Conservation (phyloP, 2,797 vertebrate species). For the Macropodus opercularis region DNA sequence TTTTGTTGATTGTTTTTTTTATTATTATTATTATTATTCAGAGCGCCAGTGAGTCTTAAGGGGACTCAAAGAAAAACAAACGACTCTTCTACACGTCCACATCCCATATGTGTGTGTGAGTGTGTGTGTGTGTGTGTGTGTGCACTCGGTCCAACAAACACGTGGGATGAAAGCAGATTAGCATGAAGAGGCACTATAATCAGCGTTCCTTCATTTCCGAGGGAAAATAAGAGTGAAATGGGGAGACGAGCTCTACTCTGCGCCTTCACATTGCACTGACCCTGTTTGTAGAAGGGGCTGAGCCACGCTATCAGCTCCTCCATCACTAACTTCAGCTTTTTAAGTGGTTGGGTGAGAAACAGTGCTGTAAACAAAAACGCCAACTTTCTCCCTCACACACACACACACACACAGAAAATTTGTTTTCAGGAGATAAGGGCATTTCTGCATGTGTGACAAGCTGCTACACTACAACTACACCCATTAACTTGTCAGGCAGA, state of each 20-base stretch:
- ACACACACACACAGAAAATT: not conserved
- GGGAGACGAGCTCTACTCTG: constrained; percentile 4
- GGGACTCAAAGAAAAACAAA: constrained; percentile 53
- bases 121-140: not conserved
- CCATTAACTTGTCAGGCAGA: constrained; percentile 34
- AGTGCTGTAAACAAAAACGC: constrained; percentile 27
- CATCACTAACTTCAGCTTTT: constrained; percentile 34
- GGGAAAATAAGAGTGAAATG: constrained; percentile 24
- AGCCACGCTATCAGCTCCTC: constrained; percentile 26
- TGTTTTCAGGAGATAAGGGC: constrained; percentile 19
- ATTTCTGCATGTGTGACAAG: constrained; percentile 35
- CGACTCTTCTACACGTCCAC: constrained; percentile 2
- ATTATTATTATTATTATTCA: constrained; percentile 10
- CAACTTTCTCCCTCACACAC: constrained; percentile 19
- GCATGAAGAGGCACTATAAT: constrained; percentile 37
- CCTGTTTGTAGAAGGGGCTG: constrained; percentile 19
- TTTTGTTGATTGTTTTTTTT: constrained; percentile 38
- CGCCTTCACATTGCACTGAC: constrained; percentile 19
- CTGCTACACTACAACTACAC: constrained; percentile 15
- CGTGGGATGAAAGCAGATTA: constrained; percentile 59
- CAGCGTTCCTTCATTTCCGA: constrained; percentile 23
- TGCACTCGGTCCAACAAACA: constrained; percentile 27
- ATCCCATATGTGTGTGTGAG: not conserved
- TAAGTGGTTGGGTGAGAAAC: constrained; percentile 4
- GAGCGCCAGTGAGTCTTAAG: constrained; percentile 23